Base-by-base conservation (phyloP, 2,888 invertebrate genomes). In the Drosophila macrospina region DNA sequence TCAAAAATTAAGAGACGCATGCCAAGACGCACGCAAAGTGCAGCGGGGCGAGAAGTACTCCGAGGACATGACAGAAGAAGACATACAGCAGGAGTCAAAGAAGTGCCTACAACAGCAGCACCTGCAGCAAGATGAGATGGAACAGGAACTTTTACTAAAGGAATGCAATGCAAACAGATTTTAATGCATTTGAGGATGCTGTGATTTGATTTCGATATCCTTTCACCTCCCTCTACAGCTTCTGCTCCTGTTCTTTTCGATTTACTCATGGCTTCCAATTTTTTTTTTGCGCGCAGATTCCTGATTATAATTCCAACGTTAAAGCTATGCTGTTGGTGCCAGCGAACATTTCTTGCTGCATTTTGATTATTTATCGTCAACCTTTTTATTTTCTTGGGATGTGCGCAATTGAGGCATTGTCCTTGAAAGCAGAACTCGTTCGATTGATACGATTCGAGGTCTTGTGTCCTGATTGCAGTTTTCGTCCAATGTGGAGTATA, bases 121-220 rank as follows among this genome's bases (percentile, higher is more conserved):
- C 20, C 20, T 42, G 20, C 15, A 30, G 13, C 16, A 41, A 20
- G 8, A 26, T 4, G 4, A 13, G 34, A 16, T 26, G 59, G 20
- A 30, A 34, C 15, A 28, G 13, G 32, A 50, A 50, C 56, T 45
- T 56, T 51, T 8, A 39, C 44, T 34, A 32, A 56, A 68, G 87
- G 67, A 82, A 85, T 83, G 74, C 80, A 83, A 88, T 83, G 83
- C 83, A 88, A 83, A 83, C 83, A 86, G 84, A 74, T 78, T 61
- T 77, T 86, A 88, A 88, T 88, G 88, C 88, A 83, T 88, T 86
- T 83, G 88, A 80, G 68, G 86, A 86, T 56, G 74, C 83, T 72
- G 54, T 86, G 83, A 83, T 83, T 83, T 82, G 83, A 83, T 86
- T 83, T 74, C 83, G 77, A 83, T 83, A 85, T 79, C 61, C 56